Percentiles rank a stretch among this genome's conserved stretches.
Evolutionary conservation across 2,888 invertebrate genomes (phyloP).

Genomic region (Latrodectus hesperus): DNA sequence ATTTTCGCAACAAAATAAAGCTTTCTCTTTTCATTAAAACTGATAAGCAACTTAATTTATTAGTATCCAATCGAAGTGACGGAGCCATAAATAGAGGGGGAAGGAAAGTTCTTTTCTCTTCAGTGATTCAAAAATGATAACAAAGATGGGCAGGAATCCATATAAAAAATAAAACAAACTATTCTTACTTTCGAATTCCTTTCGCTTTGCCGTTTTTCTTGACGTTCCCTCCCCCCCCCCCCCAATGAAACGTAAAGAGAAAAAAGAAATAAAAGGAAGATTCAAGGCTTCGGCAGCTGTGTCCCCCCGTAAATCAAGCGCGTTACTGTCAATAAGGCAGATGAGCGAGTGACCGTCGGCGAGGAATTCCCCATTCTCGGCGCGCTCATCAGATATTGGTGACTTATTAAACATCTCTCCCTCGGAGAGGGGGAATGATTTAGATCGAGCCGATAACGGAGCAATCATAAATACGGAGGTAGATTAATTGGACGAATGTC

Average conservation of each 20-base stretch:
- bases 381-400: slow-evolving; percentile 65
- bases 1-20: too few species aligned
- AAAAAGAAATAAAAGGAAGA: too few species aligned
- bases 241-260: background rate
- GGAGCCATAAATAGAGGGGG: background rate
- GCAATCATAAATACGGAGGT: slow-evolving; percentile 64
- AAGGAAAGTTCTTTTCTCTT: background rate
- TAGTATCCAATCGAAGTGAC: background rate
- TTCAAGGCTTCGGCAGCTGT: background rate
- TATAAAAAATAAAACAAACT: background rate
- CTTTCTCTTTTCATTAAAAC: background rate
- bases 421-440: slow-evolving; percentile 37
- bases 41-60: slow-evolving; percentile 1
- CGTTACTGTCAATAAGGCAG: slow-evolving; percentile 60
- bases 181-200: slow-evolving; percentile 12
- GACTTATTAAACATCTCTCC: slow-evolving; percentile 57
- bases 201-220: background rate
- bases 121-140: background rate
- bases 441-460: slow-evolving; percentile 51
- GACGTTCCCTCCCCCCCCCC: background rate
- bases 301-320: slow-evolving; percentile 33
- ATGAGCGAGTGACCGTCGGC: slow-evolving; percentile 30
- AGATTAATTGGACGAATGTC: slow-evolving; percentile 63
- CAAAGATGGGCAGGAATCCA: background rate
- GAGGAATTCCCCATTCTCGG: slow-evolving; percentile 43